Evolutionary conservation across 2,797 vertebrate genomes (phyloP).

Genomic region (Melanotaenia maccullochi): DNA sequence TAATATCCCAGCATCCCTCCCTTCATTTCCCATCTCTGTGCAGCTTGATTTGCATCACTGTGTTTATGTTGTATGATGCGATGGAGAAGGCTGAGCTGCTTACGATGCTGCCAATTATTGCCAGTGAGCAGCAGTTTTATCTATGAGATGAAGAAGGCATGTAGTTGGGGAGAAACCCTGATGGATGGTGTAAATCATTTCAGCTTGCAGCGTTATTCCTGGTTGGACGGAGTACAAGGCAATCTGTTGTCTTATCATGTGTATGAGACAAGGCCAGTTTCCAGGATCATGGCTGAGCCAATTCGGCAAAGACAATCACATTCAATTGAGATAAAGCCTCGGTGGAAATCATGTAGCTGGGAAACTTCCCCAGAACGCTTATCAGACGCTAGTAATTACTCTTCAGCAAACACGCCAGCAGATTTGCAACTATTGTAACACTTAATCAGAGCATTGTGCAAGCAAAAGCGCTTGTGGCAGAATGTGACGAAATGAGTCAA

Average conservation of each 20-base stretch:
- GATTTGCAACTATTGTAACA: slow-evolving; percentile 74
- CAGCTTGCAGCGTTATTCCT: slow-evolving; percentile 69
- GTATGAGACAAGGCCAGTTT: slow-evolving; percentile 71
- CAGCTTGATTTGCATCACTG: slow-evolving; percentile 46
- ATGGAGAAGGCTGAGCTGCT: slow-evolving; percentile 20
- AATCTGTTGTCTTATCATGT: slow-evolving; percentile 78
- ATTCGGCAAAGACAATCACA: slow-evolving; percentile 72
- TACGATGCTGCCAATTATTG: slow-evolving; percentile 53
- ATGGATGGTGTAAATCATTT: slow-evolving; percentile 68
- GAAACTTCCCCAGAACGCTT: slow-evolving; percentile 76
- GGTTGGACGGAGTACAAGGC: slow-evolving; percentile 69
- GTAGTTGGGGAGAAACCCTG: slow-evolving; percentile 61
- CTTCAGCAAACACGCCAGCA: slow-evolving; percentile 74
- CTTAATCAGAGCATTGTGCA: slow-evolving; percentile 72
- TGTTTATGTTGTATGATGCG: slow-evolving; percentile 41
- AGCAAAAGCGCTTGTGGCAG: slow-evolving; percentile 63
- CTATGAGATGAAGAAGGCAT: slow-evolving; percentile 48
- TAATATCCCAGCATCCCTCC: slow-evolving; percentile 31
- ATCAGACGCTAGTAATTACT: slow-evolving; percentile 76
- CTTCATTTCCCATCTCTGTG: slow-evolving; percentile 6
- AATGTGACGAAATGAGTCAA: slow-evolving; percentile 70
- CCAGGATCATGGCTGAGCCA: slow-evolving; percentile 71
- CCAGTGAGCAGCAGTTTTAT: slow-evolving; percentile 50
- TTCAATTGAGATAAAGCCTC: slow-evolving; percentile 74
- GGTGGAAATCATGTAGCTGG: slow-evolving; percentile 74